These are phyloP conservation scores for Thinocorus orbignyianus DNA, from an alignment of 2,113 vertebrate genomes.

Conservation along the genomic window DNA sequence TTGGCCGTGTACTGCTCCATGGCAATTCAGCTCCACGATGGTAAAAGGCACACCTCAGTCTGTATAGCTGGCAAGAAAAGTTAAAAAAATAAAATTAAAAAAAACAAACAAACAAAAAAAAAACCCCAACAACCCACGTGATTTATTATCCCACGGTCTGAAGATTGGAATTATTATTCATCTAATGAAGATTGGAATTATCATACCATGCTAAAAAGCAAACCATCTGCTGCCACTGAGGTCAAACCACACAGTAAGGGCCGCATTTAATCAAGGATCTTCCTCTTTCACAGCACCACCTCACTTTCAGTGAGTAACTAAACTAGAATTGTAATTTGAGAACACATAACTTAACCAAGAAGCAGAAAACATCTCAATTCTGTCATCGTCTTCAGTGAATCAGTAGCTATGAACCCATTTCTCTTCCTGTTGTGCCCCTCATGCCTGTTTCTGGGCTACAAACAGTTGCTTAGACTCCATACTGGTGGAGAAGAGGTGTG, in stretches of 20 bases:
- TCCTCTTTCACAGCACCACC: not conserved
- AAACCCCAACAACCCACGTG: too few species aligned
- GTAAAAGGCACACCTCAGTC: not conserved
- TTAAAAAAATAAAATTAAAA: not conserved
- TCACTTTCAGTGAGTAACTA: not conserved
- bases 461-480: not conserved
- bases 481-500: rapidly evolving
- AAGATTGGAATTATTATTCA: not conserved
- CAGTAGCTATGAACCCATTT: not conserved
- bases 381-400: not conserved
- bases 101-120: not conserved
- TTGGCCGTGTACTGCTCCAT: constrained; percentile 98
- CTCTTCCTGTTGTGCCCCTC: not conserved
- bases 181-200: not conserved
- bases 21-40: not conserved
- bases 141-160: not conserved
- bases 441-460: not conserved
- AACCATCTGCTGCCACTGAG: not conserved
- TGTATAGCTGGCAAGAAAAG: not conserved
- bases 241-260: not conserved
- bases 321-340: not conserved
- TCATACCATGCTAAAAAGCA: not conserved
- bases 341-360: not conserved
- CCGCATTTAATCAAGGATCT: not conserved
- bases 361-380: not conserved